Percentiles rank a stretch among this genome's conserved stretches.
phyloP scores from a whole-genome alignment of 2,888 invertebrate genomes.

The Dicranocentrus wangi region DNA sequence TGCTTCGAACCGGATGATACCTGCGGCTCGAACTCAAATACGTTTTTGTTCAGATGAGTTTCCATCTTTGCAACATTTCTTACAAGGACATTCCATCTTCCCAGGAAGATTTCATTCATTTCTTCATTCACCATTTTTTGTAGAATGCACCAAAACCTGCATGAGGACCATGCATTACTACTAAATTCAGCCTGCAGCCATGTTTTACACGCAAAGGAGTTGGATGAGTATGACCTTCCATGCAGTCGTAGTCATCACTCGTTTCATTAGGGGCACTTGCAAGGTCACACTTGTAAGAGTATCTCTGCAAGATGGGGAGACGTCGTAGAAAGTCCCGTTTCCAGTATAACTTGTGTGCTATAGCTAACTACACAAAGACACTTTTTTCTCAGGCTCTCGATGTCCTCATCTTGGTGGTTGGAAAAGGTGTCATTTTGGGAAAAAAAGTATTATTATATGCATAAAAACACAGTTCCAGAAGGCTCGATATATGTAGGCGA shows the following conservation, averaged over 20 bases:
- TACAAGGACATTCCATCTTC: conserved; percentile 48
- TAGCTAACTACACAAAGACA: neutral
- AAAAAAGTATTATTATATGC: conserved; percentile 18
- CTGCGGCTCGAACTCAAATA: conserved; percentile 56
- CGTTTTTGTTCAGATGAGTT: conserved; percentile 15
- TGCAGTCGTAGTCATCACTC: conserved; percentile 31
- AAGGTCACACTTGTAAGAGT: conserved; percentile 43
- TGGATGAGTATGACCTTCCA: conserved; percentile 42
- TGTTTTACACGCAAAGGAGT: conserved; percentile 5
- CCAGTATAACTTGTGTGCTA: neutral
- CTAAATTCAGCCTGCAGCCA: conserved; percentile 2
- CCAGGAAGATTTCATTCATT: conserved; percentile 44
- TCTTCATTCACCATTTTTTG: conserved; percentile 41
- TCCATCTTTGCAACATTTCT: conserved; percentile 44
- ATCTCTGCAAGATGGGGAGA: conserved; percentile 12
- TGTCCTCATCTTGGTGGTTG: neutral
- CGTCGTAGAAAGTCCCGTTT: conserved; percentile 31
- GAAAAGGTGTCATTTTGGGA: conserved; percentile 45
- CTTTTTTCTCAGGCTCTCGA: conserved; percentile 37
- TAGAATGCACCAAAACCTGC: conserved; percentile 20
- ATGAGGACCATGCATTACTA: too few relatives aligned
- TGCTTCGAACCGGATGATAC: conserved; percentile 60
- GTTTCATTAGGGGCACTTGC: conserved; percentile 49
- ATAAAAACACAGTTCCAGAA: neutral
- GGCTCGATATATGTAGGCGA: neutral